A percentile compares a stretch with the other conserved stretches of the same genome.
phyloP scores from a whole-genome alignment of 2,888 invertebrate species.

The Campoplex nolae region DNA sequence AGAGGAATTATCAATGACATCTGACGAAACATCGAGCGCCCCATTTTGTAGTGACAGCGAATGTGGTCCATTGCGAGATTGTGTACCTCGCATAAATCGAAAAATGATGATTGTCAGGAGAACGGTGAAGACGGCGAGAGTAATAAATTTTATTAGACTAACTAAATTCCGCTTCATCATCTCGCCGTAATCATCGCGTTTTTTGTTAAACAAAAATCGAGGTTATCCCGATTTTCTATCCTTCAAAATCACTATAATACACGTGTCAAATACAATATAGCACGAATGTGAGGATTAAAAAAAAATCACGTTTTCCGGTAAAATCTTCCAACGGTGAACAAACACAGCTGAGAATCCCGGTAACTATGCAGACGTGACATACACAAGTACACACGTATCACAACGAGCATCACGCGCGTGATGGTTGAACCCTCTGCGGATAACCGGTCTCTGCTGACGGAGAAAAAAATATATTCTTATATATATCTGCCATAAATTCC shows the following conservation, averaged over 20 bases:
- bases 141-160: conserved; percentile 81
- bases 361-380: conserved; percentile 3
- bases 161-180: conserved; percentile 83
- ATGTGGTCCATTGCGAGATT: conserved; percentile 66
- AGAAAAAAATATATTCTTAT: conserved; percentile 18
- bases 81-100: conserved; percentile 77
- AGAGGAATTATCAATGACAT: conserved; percentile 16
- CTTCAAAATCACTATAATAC: not conserved
- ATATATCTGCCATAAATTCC: not conserved
- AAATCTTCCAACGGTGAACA: not conserved
- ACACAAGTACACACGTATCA: too few species aligned
- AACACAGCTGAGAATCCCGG: conserved; percentile 6
- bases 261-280: not conserved
- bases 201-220: conserved; percentile 9
- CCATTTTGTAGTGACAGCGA: conserved; percentile 54
- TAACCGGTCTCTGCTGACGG: conserved; percentile 47
- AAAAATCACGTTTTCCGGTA: conserved; percentile 16
- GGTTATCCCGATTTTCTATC: not conserved
- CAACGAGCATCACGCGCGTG: not conserved
- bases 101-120: conserved; percentile 81
- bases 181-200: conserved; percentile 69
- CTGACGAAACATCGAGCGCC: conserved; percentile 30
- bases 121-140: conserved; percentile 80
- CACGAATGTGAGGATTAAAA: not conserved
- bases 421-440: not conserved